Evolutionary conservation across 2,797 vertebrate genomes (phyloP).

Genomic region (Chromobotia macracanthus): DNA sequence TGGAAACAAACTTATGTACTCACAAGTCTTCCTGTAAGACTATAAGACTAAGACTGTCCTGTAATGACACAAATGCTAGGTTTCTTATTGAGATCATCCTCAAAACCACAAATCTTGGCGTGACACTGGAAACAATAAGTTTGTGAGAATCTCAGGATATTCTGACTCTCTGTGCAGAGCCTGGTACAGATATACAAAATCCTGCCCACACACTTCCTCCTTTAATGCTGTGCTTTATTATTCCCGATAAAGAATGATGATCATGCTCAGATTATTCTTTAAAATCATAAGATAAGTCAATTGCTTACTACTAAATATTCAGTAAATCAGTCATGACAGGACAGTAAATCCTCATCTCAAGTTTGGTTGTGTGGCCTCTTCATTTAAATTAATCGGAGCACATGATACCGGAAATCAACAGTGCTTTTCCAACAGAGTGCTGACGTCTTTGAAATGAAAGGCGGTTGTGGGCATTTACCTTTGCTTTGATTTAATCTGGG

Average conservation of each 20-base stretch:
- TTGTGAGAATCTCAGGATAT: slow-evolving; percentile 7
- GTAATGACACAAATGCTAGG: slow-evolving; percentile 34
- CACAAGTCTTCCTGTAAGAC: slow-evolving; percentile 57
- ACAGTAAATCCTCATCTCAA: neutral
- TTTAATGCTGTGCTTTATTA: slow-evolving; percentile 1
- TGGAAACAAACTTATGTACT: slow-evolving; percentile 51
- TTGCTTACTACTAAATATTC: neutral
- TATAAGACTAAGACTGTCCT: no score
- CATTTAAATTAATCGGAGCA: slow-evolving; percentile 22
- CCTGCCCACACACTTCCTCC: neutral
- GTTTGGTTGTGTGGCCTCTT: neutral
- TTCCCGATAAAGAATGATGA: neutral
- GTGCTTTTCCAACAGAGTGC: slow-evolving; percentile 22
- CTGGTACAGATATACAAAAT: neutral
- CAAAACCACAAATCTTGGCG: slow-evolving; percentile 32
- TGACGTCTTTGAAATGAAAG: slow-evolving; percentile 45
- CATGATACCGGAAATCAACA: slow-evolving; percentile 13
- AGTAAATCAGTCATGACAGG: neutral
- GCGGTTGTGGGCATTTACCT: slow-evolving; percentile 25
- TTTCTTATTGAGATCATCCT: slow-evolving; percentile 41
- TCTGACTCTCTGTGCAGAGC: neutral
- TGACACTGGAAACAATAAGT: neutral
- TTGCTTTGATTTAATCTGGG: slow-evolving; percentile 51
- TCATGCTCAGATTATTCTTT: neutral
- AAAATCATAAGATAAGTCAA: neutral